phyloP scores from a whole-genome alignment of 2,113 vertebrate species.

The Tylochromis polylepis region DNA sequence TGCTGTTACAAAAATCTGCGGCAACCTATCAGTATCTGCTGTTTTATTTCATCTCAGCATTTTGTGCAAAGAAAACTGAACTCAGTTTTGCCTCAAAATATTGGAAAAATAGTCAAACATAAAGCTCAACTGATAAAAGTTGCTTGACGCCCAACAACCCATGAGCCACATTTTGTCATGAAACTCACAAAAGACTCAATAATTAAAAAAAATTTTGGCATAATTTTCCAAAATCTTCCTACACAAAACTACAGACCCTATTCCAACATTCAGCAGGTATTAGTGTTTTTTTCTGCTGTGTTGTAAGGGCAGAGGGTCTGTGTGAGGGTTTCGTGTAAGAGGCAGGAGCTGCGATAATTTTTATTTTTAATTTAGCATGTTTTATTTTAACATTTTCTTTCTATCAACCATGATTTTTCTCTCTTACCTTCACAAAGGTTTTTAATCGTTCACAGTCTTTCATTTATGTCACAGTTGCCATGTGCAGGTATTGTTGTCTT shows the following conservation, averaged over 20 bases:
- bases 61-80: neutral
- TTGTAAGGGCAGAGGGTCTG: neutral
- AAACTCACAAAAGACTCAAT: neutral
- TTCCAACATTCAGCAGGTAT: neutral
- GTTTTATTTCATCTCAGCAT: neutral
- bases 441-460: neutral
- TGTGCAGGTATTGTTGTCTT: neutral
- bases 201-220: neutral
- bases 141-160: rapidly evolving
- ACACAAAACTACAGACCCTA: neutral
- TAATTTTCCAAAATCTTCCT: neutral
- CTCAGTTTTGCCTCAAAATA: neutral
- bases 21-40: neutral
- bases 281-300: neutral
- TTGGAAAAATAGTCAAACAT: neutral
- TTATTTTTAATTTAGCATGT: neutral
- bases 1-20: neutral
- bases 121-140: neutral
- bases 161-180: neutral
- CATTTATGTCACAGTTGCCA: neutral
- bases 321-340: neutral
- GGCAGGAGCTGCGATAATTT: neutral
- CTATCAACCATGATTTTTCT: neutral
- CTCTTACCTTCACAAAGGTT: neutral
- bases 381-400: neutral